A percentile compares a stretch with the other conserved stretches of the same genome.
Evolutionary conservation across 2,888 invertebrate species (phyloP).

Genomic region (Andrena hattorfiana): DNA sequence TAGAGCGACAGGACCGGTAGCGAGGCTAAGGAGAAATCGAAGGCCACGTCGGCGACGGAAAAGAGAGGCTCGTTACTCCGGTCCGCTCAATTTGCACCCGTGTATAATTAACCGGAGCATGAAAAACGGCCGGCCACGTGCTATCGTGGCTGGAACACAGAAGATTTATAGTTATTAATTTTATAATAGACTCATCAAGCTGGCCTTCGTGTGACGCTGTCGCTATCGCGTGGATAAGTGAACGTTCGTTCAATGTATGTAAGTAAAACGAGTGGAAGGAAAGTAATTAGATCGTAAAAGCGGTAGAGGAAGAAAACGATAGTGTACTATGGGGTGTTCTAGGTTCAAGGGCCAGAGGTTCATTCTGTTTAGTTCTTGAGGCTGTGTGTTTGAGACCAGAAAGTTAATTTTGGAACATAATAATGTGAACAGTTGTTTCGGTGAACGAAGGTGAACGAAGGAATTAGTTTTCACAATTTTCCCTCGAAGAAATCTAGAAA

Average conservation of each 20-base stretch:
- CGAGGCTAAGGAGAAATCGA: conserved; percentile 28
- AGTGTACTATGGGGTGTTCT: background rate
- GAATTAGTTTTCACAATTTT: no score
- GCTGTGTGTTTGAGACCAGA: no score
- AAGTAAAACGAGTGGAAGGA: conserved; percentile 19
- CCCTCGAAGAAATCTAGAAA: no score
- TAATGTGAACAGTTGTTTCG: no score
- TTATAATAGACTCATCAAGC: conserved; percentile 82
- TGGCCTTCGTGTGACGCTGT: conserved; percentile 44
- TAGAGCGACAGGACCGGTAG: conserved; percentile 27
- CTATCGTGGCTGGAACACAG: conserved; percentile 74
- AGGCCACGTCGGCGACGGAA: conserved; percentile 24
- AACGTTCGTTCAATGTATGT: conserved; percentile 55
- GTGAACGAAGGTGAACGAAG: no score
- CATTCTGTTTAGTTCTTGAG: no score
- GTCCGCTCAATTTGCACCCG: conserved; percentile 80
- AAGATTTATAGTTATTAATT: conserved; percentile 83
- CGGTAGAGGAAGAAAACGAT: background rate
- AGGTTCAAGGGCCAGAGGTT: no score
- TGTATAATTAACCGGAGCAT: conserved; percentile 81
- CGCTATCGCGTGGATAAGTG: conserved; percentile 45
- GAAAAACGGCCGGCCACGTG: conserved; percentile 81
- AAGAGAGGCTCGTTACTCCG: conserved; percentile 73
- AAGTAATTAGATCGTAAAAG: background rate
- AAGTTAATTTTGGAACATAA: no score